phyloP scores from a whole-genome alignment of 2,888 invertebrate genomes.

The Anticlea derivata region DNA sequence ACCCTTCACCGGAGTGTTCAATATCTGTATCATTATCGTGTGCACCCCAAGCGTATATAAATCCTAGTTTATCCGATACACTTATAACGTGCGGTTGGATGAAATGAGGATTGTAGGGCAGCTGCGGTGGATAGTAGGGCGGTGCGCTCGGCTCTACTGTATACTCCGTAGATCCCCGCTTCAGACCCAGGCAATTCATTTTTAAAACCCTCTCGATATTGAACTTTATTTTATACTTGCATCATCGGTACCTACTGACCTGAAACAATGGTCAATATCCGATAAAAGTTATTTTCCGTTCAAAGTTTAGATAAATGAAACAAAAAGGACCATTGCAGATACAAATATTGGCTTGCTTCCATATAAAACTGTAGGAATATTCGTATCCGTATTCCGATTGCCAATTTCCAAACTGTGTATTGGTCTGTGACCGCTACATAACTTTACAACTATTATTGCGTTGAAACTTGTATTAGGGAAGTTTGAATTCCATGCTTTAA shows the following conservation, averaged over 20 bases:
- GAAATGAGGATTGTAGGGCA: conserved; percentile 73
- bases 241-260: conserved; percentile 4
- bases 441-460: neutral
- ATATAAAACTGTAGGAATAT: conserved; percentile 1
- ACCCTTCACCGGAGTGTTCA: conserved; percentile 40
- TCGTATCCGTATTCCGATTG: conserved; percentile 12
- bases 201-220: conserved; percentile 14
- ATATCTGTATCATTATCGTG: conserved; percentile 37
- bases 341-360: conserved; percentile 10
- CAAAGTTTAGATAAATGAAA: neutral
- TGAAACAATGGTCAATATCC: conserved; percentile 6
- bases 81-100: conserved; percentile 44
- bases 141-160: conserved; percentile 59
- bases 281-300: neutral
- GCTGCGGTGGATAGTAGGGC: conserved; percentile 63
- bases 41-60: conserved; percentile 46
- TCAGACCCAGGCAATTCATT: conserved; percentile 71
- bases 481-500: conserved; percentile 5
- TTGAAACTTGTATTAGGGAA: neutral
- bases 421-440: conserved; percentile 10
- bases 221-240: neutral
- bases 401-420: conserved; percentile 11
- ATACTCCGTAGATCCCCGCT: conserved; percentile 52
- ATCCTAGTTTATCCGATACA: conserved; percentile 43
- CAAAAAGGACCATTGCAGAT: neutral